Percentiles rank a stretch among this genome's conserved stretches.
Evolutionary conservation across 2,797 vertebrate genomes (phyloP).

Genomic region (Cheirogaleus major): DNA sequence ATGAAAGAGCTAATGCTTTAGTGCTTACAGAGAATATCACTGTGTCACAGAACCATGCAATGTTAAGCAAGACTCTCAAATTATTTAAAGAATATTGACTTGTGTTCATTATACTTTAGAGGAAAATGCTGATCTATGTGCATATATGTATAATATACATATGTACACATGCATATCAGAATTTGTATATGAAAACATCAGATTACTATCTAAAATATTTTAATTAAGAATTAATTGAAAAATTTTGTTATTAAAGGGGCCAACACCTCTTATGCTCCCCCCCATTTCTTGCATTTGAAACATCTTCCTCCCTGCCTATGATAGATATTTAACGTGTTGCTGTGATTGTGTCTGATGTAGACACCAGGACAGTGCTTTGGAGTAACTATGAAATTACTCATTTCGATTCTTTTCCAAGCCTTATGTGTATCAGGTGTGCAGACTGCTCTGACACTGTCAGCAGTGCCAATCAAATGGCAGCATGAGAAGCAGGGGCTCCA

Average conservation of each 20-base stretch:
- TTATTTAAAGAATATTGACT: not conserved
- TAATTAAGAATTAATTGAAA: not conserved
- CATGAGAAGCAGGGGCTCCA: not conserved
- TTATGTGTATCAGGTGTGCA: not conserved
- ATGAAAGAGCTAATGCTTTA: not conserved
- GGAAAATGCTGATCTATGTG: not conserved
- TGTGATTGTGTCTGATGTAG: not conserved
- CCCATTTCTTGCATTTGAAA: not conserved
- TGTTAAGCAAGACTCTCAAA: not conserved
- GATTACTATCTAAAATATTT: not conserved
- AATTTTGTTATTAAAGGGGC: not conserved
- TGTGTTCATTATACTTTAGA: not conserved
- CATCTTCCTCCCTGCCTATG: not conserved
- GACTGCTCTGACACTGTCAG: not conserved
- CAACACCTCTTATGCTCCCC: not conserved
- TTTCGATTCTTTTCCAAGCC: not conserved
- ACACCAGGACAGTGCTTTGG: not conserved
- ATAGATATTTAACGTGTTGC: not conserved
- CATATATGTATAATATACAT: not conserved
- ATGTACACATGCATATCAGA: not conserved
- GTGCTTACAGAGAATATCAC: not conserved
- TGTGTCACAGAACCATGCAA: not conserved
- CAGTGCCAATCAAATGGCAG: not conserved
- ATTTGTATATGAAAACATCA: not conserved
- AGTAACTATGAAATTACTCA: not conserved